Base-by-base conservation (phyloP, 2,113 vertebrate species). In the Nothocercus nigrocapillus region DNA sequence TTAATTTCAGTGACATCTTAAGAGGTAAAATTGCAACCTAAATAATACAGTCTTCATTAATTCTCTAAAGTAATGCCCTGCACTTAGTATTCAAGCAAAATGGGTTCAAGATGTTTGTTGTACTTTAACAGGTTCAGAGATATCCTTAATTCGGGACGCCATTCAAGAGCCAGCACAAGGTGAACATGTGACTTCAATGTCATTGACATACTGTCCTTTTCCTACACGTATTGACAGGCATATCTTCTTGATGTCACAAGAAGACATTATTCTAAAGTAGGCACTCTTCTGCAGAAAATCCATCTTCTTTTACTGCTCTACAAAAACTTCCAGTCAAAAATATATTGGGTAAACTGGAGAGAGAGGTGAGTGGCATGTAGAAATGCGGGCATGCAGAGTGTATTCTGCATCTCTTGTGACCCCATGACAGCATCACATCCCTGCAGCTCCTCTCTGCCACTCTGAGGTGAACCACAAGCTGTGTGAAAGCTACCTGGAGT, bases 381-480 rank as follows among this genome's bases (percentile, higher is more conserved):
- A 56, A 88, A 51, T 9, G 28, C 63, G 61, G 14, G 6, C 56
- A 13, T 72, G 32, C 19, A 61, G 68, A 47, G 20, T 38, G 11
- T 62, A 4, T 76, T 94, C 44, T 66, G 0, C 24, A 32, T 75
- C 14, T 85, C 76, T 72, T 51, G 4, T 79, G 58, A 13, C 74
- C 93, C 42, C 30, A 81, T 75, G 34, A n/a, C 17, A 44, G 42
- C 32, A 12, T 4, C 74, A 34, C 56, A 61, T 61, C 28, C 51
- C 73, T 72, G 53, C 36, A 84, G 73, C 67, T 32, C 13, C 27
- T 28, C 38, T 73, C 18, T n/a, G 36, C n/a, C 83, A 62, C 78
- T 88, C 81, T 61, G 69, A 86, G 76, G 51, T 94, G 51, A 83
- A 68, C 69, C 58, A 78, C 56, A 86, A 90, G 61, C 51, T 86